Conservation (phyloP, 2,113 vertebrate genomes). For the Maccullochella peelii region DNA sequence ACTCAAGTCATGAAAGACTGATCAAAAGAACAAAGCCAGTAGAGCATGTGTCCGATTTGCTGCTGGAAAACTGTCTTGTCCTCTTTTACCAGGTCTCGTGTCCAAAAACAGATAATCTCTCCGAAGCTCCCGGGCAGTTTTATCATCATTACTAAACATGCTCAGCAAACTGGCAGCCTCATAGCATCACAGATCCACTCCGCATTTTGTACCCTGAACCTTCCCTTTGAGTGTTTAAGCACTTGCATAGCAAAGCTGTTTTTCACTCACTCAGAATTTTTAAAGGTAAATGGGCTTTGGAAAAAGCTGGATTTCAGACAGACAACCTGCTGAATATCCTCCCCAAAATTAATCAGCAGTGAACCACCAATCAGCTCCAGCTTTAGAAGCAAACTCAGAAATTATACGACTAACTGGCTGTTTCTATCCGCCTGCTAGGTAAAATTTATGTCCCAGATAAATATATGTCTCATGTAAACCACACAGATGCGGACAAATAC, state of each 20-base stretch:
- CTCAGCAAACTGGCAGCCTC: not conserved
- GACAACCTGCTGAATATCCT: not conserved
- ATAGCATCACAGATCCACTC: slow-evolving; percentile 1
- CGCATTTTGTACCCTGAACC: slow-evolving; percentile 3
- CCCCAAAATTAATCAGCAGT: slow-evolving; percentile 18
- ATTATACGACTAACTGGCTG: not conserved
- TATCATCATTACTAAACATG: slow-evolving; percentile 24
- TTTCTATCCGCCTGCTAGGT: not conserved
- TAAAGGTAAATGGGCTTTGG: not conserved
- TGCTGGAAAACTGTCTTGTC: slow-evolving; percentile 10
- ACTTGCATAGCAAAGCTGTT: slow-evolving; percentile 1
- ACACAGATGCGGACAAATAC: slow-evolving; percentile 2
- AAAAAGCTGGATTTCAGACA: slow-evolving; percentile 4
- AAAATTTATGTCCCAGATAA: not conserved
- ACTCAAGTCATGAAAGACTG: slow-evolving; percentile 17
- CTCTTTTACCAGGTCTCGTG: slow-evolving; percentile 3
- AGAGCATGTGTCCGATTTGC: slow-evolving; percentile 24
- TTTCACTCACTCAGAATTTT: not conserved
- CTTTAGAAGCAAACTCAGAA: slow-evolving; percentile 33
- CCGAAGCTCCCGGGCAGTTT: not conserved
- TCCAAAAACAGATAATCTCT: slow-evolving; percentile 28
- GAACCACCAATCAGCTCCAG: slow-evolving; percentile 10
- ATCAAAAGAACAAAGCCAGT: slow-evolving; percentile 38
- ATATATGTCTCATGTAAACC: not conserved
- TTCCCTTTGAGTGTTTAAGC: slow-evolving; percentile 16